Evolutionary conservation across 2,797 vertebrate species (phyloP), one percentile per base, ranked within the genome.

Genomic region (Hypotaenidia okinawae): DNA sequence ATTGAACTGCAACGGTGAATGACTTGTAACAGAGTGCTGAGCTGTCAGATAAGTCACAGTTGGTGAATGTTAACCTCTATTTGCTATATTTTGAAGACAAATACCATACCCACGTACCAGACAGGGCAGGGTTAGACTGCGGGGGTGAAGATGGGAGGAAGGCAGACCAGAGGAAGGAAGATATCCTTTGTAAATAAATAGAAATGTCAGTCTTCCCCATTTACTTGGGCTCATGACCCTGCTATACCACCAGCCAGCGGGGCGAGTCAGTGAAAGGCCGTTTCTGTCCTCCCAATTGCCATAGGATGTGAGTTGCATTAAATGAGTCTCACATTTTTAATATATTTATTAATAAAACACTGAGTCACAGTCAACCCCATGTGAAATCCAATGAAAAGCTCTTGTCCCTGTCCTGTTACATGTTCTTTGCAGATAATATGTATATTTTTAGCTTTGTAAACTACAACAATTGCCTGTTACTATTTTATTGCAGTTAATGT

Each of bases 81-180:
- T 93, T 96, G 87, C 82, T 93, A 89, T 94, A 82, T 92, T 96
- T 91, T 93, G 92, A 93, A 96, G 94, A 95, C 72, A 95, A 96
- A 95, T 78, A 92, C 82, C 76, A 87, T 92, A 52, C 70, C 94
- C 88, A 91, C 84, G 62, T 91, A 93, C 94, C 90, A 94, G 97
- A 96, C 83, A 96, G 79, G 95, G 93, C 96, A 95, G 89, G 94
- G 94, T 96, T 95, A 95, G 95, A 97, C 90, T 96, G 88, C 49
- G 82, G 96, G 94, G 94, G 96, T 90, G 95, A 96, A 94, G 88
- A 74, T 83, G 90, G 89, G 93, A 96, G 74, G 93, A 88, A 94
- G 76, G 73, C 93, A 96, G 93, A 92, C 90, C 94, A 96, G 59
- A 97, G 96, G 97, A 96, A 96, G 95, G 94, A 94, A 96, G 95